Evolutionary conservation across 2,113 vertebrate genomes (phyloP), one percentile per base, ranked within the genome.

Genomic region (Megalops atlanticus): DNA sequence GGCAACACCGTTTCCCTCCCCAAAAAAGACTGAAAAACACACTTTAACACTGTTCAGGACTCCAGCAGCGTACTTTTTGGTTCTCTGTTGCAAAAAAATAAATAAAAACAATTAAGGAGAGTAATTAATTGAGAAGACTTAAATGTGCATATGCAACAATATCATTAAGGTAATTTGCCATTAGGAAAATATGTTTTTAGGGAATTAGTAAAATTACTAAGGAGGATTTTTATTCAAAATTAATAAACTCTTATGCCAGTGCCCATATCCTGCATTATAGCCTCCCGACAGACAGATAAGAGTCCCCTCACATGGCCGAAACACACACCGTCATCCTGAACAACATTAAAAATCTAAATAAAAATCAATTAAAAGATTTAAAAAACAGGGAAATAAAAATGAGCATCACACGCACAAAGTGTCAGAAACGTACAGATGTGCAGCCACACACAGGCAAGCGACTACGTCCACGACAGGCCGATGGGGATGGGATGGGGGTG

Each of bases 401-500:
- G 27, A 77, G 40, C 52, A 27, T 76, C 70, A 83, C 83, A 86
- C 91, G 91, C 90, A 95, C 91, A 86, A 89, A 92, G 88, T 85
- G 87, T 92, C 94, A 91, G 89, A 93, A 93, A 95, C 92, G 93
- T 90, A 92, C 88, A 91, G 78, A 96, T 93, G 92, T 87, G 94
- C 93, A 94, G 89, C 90, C 92, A 95, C 91, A 6, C 90, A 94
- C 87, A 85, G 86, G 93, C 95, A 94, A 94, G 94, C 95, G 92
- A 94, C 92, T 94, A 92, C 87, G 87, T 85, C 86, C 92, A 95
- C 88, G 86, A 89, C 89, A 85, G 91, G 92, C 92, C 93, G 92
- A 87, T 81, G 92, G 94, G 86, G 92, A 91, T 91, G 71, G 81
- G 68, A 92, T 94, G 93, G 87, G 86, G 86, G 80, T 79, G 81